Evolutionary conservation across 2,888 invertebrate genomes (phyloP).

Genomic region (Netelia melanura): DNA sequence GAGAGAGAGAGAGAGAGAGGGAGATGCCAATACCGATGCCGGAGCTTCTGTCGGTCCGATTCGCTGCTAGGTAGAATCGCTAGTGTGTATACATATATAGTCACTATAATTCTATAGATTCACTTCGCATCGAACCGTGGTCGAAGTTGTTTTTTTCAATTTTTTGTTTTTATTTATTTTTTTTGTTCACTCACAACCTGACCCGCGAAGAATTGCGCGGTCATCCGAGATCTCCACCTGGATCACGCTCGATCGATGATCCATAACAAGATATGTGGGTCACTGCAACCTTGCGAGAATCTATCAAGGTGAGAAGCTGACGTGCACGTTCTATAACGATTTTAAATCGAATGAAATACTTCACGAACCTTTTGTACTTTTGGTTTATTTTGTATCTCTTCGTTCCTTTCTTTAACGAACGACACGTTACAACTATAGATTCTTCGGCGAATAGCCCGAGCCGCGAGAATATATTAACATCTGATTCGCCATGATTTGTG

Average conservation of each 20-base stretch:
- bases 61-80: slow-evolving; percentile 29
- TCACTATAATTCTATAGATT: slow-evolving; percentile 26
- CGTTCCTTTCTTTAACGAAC: slow-evolving; percentile 7
- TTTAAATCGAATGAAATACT: slow-evolving; percentile 57
- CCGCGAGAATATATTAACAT: slow-evolving; percentile 62
- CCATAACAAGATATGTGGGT: slow-evolving; percentile 57
- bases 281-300: slow-evolving; percentile 55
- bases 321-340: slow-evolving; percentile 43
- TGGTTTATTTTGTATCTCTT: not conserved
- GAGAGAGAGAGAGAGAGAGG: slow-evolving; percentile 11
- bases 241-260: slow-evolving; percentile 59
- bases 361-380: slow-evolving; percentile 34
- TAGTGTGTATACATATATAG: not conserved
- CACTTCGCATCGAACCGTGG: slow-evolving; percentile 24
- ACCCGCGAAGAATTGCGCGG: slow-evolving; percentile 47
- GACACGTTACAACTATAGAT: slow-evolving; percentile 11
- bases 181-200: slow-evolving; percentile 23
- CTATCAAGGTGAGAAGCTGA: slow-evolving; percentile 50
- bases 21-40: slow-evolving; percentile 28
- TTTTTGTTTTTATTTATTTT: not conserved
- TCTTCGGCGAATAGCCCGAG: slow-evolving; percentile 39
- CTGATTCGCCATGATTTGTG: slow-evolving; percentile 68
- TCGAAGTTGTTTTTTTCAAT: slow-evolving; percentile 30
- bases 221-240: slow-evolving; percentile 49
- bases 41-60: slow-evolving; percentile 28